Evolutionary conservation across 2,113 vertebrate genomes (phyloP), one percentile per base, ranked within the genome.

Genomic region (Tupaia chinensis): DNA sequence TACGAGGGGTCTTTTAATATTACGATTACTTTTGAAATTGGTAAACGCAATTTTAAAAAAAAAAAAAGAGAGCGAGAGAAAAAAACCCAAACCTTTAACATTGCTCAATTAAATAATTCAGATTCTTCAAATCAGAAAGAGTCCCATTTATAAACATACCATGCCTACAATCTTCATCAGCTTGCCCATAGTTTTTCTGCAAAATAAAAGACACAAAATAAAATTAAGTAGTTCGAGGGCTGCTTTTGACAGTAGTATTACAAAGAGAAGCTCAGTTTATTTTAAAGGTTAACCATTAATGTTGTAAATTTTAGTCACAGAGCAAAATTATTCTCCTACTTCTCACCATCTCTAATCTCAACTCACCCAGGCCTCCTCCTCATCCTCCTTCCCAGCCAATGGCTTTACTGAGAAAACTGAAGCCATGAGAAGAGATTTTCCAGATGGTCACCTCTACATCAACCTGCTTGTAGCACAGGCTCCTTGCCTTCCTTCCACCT

Each of bases 181-280:
- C 99, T 98, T 99, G 99, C 98, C 99, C 99, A 98, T 99, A 99
- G 97, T 99, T 99, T 99, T 99, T 99, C 99, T 99, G 99, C 97
- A 98, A 98, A 96, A 98, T 94, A 96, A 98, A 98, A 97, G 94
- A 98, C 9, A 97, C 20, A 72, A 96, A 74, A 83, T 87, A 91
- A 97, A 97, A 79, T 82, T 94, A 94, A 95, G 76, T 63, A 82
- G 23, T 63, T 87, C 69, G 83, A 95, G 56, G n/a, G 22, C 60
- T 86, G 56, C 54, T 97, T 92, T 66, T 86, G 85, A 85, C 73
- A 74, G 22, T 88, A 13, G 73, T 66, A 25, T 91, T 84, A 93
- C 72, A 80, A 44, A 95, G 81, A 83, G 44, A 82, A 78, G 34
- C 77, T 89, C 66, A 61, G 32, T 89, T 93, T 91, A 54, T 80